Evolutionary conservation across 2,797 vertebrate genomes (phyloP), one percentile per base, ranked within the genome.

Genomic region (Neosalanx taihuensis): DNA sequence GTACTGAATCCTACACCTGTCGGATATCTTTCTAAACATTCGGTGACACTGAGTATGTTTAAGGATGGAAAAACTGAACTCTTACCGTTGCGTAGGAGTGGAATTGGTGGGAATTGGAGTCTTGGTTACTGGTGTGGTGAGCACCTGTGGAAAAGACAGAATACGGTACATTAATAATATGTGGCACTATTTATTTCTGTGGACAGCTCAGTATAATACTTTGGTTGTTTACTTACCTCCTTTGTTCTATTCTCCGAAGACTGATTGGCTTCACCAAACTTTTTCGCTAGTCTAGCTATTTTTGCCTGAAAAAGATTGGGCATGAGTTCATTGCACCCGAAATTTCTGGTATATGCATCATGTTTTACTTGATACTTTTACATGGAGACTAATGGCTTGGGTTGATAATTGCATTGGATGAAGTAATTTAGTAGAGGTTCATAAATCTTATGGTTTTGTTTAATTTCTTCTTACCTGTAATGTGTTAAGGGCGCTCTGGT

Each of bases 201-300:
- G 13, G 37, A 13, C 26, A 31, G 59, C 13, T 61, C 6, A 10
- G 13, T 26, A 60, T 26, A 26, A 60, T 30, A 15, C 20, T 46
- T 9, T 9, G 41, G 7, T 46, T 60, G 2, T 23, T 10, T n/a
- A 71, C 76, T 81, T 83, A 92, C 93, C 84, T 93, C 91, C 73
- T 92, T 95, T 87, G 94, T 96, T 90, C 95, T 97, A 87, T 98
- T 96, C 74, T 99, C 97, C 1, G 91, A 94, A 37, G 92, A 94
- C 75, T 94, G 93, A 79, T 93, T 94, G 72, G 93, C 94, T 83
- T 96, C 95, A 87, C 96, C 97, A 89, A 97, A 96, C 56, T 96
- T 95, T 89, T 98, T 99, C 35, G 95, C 90, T 77, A 99, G 89
- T 76, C 95, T 93, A 5, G 94, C 84, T 69, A 99, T 94, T 90